Evolutionary conservation across 2,888 invertebrate species (phyloP), one percentile per base, ranked within the genome.

Genomic region (Blera fallax): DNA sequence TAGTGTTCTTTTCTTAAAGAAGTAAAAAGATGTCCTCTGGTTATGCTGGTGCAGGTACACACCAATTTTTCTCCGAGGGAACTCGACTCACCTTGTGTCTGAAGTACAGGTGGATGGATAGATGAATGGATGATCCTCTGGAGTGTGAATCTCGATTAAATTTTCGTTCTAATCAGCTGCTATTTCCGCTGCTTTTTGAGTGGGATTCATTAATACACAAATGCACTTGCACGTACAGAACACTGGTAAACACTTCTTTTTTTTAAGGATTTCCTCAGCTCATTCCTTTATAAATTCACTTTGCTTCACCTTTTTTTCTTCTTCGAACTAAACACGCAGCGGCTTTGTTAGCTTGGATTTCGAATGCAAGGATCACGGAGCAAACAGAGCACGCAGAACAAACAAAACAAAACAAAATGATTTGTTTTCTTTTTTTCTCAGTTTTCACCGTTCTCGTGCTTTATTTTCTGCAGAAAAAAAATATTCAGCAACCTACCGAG

Each of bases 101-200:
- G 43, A 70, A 65, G 65, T 40, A 74, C 84, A 74, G 84, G 74
- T 79, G 58, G 70, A 74, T 74, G 52, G 45, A 74, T 73, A 32
- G 40, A 50, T 69, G 52, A 64, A 40, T 73, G 45, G 18, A 65
- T 65, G 79, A 34, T 82, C 54, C 18, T 40, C 60, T n/a, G 34
- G 10, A 40, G 8, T n/a, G 21, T 14, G 18, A 27, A 45, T 56
- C 54, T 56, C 45, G 34, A 77, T 48, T 37, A 24, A 78, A 69
- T 69, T 29, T 34, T 50, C n/a, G 14, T 48, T 65, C 45, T 58
- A 50, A 84, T 84, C 84, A 84, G 84, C 79, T 76, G 84, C 70
- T 60, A 62, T 11, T 77, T 64, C 64, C 65, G 27, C 18, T 27
- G 34, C n/a, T 54, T 27, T 3, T 62, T 11, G 45, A 34, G 34